phyloP scores from a whole-genome alignment of 2,113 vertebrate species.

The Grus americana region DNA sequence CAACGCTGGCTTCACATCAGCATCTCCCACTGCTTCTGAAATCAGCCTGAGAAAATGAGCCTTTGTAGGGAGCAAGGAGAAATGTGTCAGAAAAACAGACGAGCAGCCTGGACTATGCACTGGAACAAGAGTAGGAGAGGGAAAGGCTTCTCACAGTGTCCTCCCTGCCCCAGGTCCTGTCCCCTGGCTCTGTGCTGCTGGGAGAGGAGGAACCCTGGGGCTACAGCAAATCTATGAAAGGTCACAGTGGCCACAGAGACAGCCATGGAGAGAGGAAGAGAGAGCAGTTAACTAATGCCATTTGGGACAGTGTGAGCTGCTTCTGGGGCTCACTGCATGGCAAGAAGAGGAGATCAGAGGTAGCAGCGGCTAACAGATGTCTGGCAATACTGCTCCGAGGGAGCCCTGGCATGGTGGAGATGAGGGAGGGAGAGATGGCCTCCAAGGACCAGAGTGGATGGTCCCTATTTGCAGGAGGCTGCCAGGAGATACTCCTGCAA shows the following conservation, averaged over 20 bases:
- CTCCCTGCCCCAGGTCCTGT: neutral
- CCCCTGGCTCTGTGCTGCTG: neutral
- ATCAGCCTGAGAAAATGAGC: constrained; percentile 47
- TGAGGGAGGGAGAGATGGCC: accelerated
- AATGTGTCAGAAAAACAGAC: constrained; percentile 4
- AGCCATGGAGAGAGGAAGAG: neutral
- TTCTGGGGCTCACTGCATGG: neutral
- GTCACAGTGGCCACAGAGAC: neutral
- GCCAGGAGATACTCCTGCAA: neutral
- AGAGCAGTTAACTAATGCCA: neutral
- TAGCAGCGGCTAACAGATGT: neutral
- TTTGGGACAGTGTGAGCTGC: neutral
- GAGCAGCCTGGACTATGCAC: neutral
- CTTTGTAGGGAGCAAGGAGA: constrained; percentile 26
- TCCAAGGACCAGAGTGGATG: neutral
- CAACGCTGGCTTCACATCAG: constrained; percentile 19
- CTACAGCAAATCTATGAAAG: neutral
- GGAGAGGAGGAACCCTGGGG: neutral
- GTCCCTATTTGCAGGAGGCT: neutral
- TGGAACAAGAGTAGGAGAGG: neutral
- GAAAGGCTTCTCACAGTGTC: neutral
- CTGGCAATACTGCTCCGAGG: neutral
- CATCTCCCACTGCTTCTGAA: constrained; percentile 63
- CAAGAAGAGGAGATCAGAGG: neutral
- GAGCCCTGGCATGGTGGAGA: neutral